A percentile compares a stretch with the other conserved stretches of the same genome.
Conservation (phyloP, 2,113 vertebrate species). For the Platanista minor region DNA sequence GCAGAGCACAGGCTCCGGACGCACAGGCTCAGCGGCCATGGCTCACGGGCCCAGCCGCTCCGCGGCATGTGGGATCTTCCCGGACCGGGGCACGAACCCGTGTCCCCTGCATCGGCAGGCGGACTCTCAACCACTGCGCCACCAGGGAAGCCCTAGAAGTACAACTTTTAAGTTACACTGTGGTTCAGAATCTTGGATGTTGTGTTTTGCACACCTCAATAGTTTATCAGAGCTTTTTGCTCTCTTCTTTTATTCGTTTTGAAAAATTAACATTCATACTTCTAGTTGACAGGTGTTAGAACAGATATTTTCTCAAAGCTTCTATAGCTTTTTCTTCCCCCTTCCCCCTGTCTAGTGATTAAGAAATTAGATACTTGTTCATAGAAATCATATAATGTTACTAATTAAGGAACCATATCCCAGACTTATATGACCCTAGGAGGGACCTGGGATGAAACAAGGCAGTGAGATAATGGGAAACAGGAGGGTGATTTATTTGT, state of each 20-base stretch:
- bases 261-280: background rate
- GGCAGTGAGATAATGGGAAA: background rate
- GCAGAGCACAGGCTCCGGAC: no score
- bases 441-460: background rate
- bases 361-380: background rate
- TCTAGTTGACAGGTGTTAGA: background rate
- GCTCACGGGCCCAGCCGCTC: no score
- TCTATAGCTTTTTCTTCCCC: background rate
- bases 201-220: constrained; percentile 14
- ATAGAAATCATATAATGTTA: no score
- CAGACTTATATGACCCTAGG: rapidly evolving
- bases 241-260: background rate
- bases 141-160: background rate
- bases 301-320: background rate
- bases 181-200: constrained; percentile 39
- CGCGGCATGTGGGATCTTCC: no score
- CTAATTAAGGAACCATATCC: background rate
- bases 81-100: no score
- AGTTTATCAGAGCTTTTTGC: background rate
- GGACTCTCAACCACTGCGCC: no score
- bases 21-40: no score
- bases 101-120: no score
- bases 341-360: background rate
- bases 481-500: rapidly evolving
- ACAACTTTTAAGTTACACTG: background rate